A percentile compares a stretch with the other conserved stretches of the same genome.
phyloP scores from a whole-genome alignment of 2,888 invertebrate genomes.

The Ochropacha duplaris region DNA sequence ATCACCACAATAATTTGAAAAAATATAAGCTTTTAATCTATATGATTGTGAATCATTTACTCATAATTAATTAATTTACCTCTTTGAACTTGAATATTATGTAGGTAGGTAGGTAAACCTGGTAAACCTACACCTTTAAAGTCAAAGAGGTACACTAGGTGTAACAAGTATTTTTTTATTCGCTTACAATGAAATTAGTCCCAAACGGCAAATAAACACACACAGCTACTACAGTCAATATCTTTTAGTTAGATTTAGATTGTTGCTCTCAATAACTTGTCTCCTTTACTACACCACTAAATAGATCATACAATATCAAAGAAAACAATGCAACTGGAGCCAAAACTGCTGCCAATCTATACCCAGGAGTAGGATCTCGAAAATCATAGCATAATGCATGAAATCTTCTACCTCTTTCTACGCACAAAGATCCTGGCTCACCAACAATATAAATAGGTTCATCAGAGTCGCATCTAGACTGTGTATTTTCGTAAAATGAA shows the following conservation, averaged over 20 bases:
- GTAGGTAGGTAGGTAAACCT: too few species aligned
- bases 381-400: slow-evolving; percentile 62
- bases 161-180: slow-evolving; percentile 10
- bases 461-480: slow-evolving; percentile 55
- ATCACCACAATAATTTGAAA: too few species aligned
- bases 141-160: too few species aligned
- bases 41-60: too few species aligned
- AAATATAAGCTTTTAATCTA: too few species aligned
- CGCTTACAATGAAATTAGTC: slow-evolving; percentile 22
- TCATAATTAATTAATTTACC: too few species aligned
- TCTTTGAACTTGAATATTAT: too few species aligned
- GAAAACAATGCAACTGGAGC: slow-evolving; percentile 67
- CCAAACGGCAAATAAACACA: slow-evolving; percentile 10
- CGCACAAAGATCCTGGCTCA: slow-evolving; percentile 55
- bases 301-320: slow-evolving; percentile 70
- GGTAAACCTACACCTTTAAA: too few species aligned
- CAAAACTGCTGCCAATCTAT: slow-evolving; percentile 64
- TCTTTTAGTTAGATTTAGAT: too few species aligned
- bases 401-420: slow-evolving; percentile 57
- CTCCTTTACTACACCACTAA: slow-evolving; percentile 71
- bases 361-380: slow-evolving; percentile 64
- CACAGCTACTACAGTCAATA: too few species aligned
- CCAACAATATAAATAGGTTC: slow-evolving; percentile 59
- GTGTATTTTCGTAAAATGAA: slow-evolving; percentile 50
- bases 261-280: slow-evolving; percentile 53